Conservation (phyloP, 1,140 invertebrate species). For the Odontomachus brunneus region DNA sequence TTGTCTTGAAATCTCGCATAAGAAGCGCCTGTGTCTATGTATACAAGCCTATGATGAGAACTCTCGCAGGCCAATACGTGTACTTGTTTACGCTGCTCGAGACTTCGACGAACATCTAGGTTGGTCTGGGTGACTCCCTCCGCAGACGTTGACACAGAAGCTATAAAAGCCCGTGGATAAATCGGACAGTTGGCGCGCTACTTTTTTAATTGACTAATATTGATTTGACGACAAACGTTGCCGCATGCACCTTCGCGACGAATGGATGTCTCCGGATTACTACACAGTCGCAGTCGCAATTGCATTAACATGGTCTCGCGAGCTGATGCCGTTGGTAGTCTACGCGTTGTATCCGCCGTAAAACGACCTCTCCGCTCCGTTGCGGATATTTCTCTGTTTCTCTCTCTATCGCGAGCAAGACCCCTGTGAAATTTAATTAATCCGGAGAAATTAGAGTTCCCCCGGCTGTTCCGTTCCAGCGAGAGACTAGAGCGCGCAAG, state of each 20-base stretch:
- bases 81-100: background rate
- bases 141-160: background rate
- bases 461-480: background rate
- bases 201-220: conserved; percentile 60
- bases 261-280: conserved; percentile 76
- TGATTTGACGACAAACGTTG: conserved; percentile 44
- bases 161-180: conserved; percentile 15
- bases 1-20: no score
- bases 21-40: no score
- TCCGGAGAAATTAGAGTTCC: conserved; percentile 22
- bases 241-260: conserved; percentile 57
- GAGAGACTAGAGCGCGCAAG: background rate
- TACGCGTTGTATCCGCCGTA: conserved; percentile 38
- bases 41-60: no score
- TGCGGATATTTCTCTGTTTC: no score
- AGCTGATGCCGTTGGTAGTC: conserved; percentile 64
- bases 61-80: background rate
- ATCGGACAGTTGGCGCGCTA: conserved; percentile 56
- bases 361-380: conserved; percentile 18
- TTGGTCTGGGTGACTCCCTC: background rate
- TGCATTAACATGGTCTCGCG: conserved; percentile 76
- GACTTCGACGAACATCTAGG: background rate
- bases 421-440: conserved; percentile 48
- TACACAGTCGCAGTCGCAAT: conserved; percentile 77
- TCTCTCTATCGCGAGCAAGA: conserved; percentile 27